Percentiles rank a stretch among this genome's conserved stretches.
phyloP scores from a whole-genome alignment of 2,113 vertebrate genomes.

The Anolis carolinensis region DNA sequence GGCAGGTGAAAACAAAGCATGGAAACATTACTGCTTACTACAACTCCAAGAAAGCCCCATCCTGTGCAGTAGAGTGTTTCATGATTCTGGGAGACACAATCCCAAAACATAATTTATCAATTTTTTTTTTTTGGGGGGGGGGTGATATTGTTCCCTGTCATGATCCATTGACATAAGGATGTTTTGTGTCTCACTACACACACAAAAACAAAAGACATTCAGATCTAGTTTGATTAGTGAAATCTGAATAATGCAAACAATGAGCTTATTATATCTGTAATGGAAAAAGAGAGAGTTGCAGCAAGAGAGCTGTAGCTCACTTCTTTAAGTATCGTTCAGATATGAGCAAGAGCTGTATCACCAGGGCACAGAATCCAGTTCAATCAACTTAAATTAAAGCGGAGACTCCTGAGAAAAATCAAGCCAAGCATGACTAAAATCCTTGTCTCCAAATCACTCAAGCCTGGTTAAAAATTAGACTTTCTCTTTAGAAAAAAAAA shows the following conservation, averaged over 20 bases:
- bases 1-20: background rate
- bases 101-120: no score
- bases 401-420: constrained; percentile 68
- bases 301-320: constrained; percentile 58
- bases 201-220: background rate
- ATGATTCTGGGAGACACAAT: no score
- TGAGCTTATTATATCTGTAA: background rate
- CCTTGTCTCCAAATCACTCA: constrained; percentile 68
- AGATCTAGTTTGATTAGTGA: background rate
- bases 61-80: no score
- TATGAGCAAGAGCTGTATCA: constrained; percentile 54
- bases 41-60: no score
- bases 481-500: constrained; percentile 26
- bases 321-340: constrained; percentile 65
- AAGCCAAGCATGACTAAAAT: constrained; percentile 75
- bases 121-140: background rate
- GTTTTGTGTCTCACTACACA: background rate
- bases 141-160: background rate
- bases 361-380: constrained; percentile 43
- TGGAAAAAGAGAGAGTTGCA: background rate
- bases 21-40: background rate
- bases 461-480: constrained; percentile 73
- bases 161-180: background rate
- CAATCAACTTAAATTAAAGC: constrained; percentile 71
- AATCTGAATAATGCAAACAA: background rate